Percentiles rank a stretch among this genome's conserved stretches.
phyloP scores from a whole-genome alignment of 2,888 invertebrate species.

The Hofmannophila pseudospretella region DNA sequence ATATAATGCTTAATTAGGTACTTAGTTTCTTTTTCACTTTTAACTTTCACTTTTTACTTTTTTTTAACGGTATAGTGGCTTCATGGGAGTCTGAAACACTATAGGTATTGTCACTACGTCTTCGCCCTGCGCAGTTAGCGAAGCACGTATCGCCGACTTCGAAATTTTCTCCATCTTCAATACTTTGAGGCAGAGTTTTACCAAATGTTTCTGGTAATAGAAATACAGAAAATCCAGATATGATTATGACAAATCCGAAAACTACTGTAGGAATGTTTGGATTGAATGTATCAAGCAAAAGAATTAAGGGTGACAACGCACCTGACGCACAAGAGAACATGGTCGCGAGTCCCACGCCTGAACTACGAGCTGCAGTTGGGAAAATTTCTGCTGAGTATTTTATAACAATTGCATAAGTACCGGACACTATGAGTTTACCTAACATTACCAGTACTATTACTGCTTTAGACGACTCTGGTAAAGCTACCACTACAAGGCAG shows the following conservation, averaged over 20 bases:
- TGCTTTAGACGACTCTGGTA: constrained; percentile 80
- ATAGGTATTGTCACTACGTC: constrained; percentile 54
- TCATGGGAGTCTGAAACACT: background rate
- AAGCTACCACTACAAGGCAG: constrained; percentile 84
- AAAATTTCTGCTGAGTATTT: constrained; percentile 93
- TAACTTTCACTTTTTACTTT: background rate
- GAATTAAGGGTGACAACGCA: constrained; percentile 87
- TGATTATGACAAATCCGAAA: constrained; percentile 84
- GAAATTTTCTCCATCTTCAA: constrained; percentile 90
- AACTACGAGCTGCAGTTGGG: constrained; percentile 90
- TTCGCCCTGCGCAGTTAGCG: constrained; percentile 76
- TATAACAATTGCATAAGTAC: constrained; percentile 90
- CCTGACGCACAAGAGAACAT: constrained; percentile 92
- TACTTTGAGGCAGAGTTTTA: constrained; percentile 87
- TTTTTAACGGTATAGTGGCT: background rate
- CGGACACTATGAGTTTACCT: constrained; percentile 90
- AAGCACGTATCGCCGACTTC: constrained; percentile 90
- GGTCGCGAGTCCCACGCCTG: constrained; percentile 89
- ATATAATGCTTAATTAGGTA: too few relatives aligned
- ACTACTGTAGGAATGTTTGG: constrained; percentile 87
- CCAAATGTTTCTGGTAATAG: constrained; percentile 90
- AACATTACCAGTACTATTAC: constrained; percentile 83
- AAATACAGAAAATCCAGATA: constrained; percentile 85
- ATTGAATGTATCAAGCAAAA: constrained; percentile 86
- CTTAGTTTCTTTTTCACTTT: too few relatives aligned